Evolutionary conservation across 64 coral and sea anemone species (phyloP).

Genomic region (Pachyseris speciosa): DNA sequence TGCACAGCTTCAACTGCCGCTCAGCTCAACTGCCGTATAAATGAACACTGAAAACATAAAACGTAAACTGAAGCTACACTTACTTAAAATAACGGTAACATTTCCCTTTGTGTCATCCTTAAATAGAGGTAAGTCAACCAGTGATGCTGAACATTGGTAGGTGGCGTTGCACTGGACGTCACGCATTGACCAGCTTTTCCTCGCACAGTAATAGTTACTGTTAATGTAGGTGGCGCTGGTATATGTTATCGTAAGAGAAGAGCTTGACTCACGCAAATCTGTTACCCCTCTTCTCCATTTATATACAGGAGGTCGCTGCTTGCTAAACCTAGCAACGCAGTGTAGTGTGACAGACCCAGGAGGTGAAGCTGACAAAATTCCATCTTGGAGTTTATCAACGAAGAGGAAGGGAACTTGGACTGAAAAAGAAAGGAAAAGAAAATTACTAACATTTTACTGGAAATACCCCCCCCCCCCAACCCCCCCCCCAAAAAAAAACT

Average conservation of each 20-base stretch:
- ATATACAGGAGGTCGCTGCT: not conserved
- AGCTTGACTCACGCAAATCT: not conserved
- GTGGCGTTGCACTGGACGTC: not conserved
- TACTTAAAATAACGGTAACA: not conserved
- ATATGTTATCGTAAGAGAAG: not conserved
- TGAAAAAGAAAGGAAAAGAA: not conserved
- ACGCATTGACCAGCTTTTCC: not conserved
- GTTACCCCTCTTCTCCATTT: not conserved
- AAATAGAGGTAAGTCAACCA: not conserved
- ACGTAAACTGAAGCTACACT: not conserved
- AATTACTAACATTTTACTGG: not conserved
- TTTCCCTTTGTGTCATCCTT: not conserved
- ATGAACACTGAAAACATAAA: not conserved
- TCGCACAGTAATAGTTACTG: not conserved
- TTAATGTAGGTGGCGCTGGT: not conserved
- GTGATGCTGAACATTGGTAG: slow-evolving; percentile 2
- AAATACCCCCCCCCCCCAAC: not conserved
- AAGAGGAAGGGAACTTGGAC: not conserved
- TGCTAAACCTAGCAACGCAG: not conserved
- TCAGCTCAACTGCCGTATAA: not conserved
- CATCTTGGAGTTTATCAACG: not conserved
- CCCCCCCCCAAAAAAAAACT: not conserved
- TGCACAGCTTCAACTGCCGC: not conserved
- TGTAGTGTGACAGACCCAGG: not conserved
- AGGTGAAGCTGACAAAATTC: not conserved